Evolutionary conservation across 2,113 vertebrate species (phyloP).

Genomic region (Acanthisitta chloris): DNA sequence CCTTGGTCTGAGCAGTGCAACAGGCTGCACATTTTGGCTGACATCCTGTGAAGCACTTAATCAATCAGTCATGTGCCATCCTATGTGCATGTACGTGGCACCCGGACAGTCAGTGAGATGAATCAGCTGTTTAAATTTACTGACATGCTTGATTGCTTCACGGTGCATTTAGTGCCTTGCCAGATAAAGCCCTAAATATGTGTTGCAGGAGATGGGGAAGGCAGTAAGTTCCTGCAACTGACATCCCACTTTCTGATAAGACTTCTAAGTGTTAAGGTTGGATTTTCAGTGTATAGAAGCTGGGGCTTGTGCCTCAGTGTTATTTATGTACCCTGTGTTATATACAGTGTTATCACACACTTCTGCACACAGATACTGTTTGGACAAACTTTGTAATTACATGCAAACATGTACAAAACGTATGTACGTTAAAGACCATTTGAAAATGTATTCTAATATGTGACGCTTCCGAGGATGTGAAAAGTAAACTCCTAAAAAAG

Average conservation of each 20-base stretch:
- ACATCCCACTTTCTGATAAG: neutral
- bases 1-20: neutral
- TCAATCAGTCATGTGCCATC: neutral
- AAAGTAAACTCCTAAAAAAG: neutral
- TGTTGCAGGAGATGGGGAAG: neutral
- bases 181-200: neutral
- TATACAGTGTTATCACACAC: no score
- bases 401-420: neutral
- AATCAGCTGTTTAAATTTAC: neutral
- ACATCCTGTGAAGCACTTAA: neutral
- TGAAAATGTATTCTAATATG: neutral
- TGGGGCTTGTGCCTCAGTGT: neutral
- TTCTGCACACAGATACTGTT: neutral
- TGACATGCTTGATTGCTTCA: neutral
- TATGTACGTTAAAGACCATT: neutral
- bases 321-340: fast-evolving
- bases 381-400: neutral
- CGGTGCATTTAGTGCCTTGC: neutral
- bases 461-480: neutral
- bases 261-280: neutral
- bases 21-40: neutral
- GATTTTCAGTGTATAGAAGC: neutral
- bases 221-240: neutral
- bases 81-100: fast-evolving
- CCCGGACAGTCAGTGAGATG: neutral